These are phyloP conservation scores for Spizaetus ornatus DNA, from an alignment of 2,113 vertebrate species.

Conservation along the genomic window DNA sequence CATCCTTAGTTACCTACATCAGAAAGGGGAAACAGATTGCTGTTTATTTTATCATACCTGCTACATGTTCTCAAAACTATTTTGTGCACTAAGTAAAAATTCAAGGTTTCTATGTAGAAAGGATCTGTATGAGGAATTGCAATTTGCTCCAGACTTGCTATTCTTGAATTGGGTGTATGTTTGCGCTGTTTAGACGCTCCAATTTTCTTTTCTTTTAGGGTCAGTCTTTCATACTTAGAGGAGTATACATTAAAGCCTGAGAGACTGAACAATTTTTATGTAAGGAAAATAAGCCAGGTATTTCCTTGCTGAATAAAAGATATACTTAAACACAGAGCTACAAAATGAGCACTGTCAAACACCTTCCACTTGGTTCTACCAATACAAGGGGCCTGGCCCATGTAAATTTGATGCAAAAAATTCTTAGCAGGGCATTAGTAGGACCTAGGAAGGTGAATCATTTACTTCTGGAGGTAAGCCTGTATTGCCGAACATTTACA, in stretches of 20 bases:
- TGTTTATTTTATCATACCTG: neutral
- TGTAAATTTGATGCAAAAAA: neutral
- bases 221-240: neutral
- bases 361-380: rapidly evolving
- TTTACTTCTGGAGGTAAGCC: neutral
- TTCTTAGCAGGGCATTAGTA: neutral
- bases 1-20: neutral
- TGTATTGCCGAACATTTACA: neutral
- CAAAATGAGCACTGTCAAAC: neutral
- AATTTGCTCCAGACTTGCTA: neutral
- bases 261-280: neutral
- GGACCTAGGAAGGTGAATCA: neutral
- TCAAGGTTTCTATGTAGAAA: neutral
- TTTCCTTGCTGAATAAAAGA: neutral
- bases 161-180: neutral
- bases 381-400: neutral
- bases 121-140: neutral
- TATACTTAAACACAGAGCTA: neutral
- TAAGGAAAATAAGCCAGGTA: neutral
- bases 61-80: neutral
- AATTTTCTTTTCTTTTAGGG: neutral
- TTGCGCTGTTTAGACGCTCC: neutral
- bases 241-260: neutral
- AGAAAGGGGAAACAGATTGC: neutral
- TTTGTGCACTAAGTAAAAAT: neutral